phyloP scores from a whole-genome alignment of 2,888 invertebrate species.

The Hemistola chrysoprasaria region DNA sequence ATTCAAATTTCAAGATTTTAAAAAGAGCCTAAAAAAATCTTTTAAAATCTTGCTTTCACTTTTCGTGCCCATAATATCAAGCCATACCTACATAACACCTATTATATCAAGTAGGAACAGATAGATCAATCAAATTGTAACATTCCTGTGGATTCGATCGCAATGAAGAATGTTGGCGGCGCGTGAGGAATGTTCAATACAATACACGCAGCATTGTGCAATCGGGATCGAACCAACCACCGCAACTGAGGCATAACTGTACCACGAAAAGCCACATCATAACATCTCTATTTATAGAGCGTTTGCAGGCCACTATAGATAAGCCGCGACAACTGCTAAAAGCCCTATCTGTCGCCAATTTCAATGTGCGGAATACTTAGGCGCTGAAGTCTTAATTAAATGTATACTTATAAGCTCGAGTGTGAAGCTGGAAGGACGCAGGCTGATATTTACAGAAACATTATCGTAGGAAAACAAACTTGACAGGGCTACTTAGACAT shows the following conservation, averaged over 20 bases:
- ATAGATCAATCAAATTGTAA: slow-evolving; percentile 33
- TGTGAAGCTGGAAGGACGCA: slow-evolving; percentile 35
- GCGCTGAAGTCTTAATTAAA: slow-evolving; percentile 62
- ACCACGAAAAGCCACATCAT: slow-evolving; percentile 37
- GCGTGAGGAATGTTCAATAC: slow-evolving; percentile 43
- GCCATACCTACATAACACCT: not conserved
- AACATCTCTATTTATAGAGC: slow-evolving; percentile 37
- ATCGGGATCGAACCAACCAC: slow-evolving; percentile 52
- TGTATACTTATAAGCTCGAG: slow-evolving; percentile 53
- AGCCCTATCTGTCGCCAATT: slow-evolving; percentile 33
- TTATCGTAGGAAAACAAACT: slow-evolving; percentile 67
- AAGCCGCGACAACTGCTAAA: slow-evolving; percentile 40
- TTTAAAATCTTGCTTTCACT: too few species aligned
- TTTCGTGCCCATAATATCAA: too few species aligned
- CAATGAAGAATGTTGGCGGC: slow-evolving; percentile 33
- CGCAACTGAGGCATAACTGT: slow-evolving; percentile 53
- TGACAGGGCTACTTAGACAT: slow-evolving; percentile 49
- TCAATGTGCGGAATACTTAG: slow-evolving; percentile 39
- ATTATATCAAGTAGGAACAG: slow-evolving; percentile 22
- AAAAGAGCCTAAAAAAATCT: too few species aligned
- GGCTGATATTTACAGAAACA: slow-evolving; percentile 64
- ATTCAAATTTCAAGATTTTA: too few species aligned
- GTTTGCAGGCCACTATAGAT: slow-evolving; percentile 41
- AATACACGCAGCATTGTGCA: slow-evolving; percentile 43
- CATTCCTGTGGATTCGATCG: slow-evolving; percentile 34